Conservation (phyloP, 30 jellyfish, hydroid and myxozoan species). For the Aurelia sp. region DNA sequence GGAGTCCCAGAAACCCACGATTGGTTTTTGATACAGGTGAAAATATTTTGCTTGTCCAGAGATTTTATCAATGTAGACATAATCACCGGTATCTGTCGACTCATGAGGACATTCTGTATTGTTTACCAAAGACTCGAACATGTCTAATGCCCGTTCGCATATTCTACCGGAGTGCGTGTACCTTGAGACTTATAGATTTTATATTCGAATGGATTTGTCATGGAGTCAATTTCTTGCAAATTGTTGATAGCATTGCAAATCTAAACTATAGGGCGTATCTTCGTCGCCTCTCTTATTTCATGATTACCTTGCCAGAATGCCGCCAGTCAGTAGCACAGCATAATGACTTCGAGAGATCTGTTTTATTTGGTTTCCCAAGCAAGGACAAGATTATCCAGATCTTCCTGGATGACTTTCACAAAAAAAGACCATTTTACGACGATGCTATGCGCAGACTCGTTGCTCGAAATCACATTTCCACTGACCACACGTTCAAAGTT, state of each 20-base stretch:
- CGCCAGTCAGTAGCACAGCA: neutral
- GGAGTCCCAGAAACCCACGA: slow-evolving; percentile 35
- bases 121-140: neutral
- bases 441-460: neutral
- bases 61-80: slow-evolving; percentile 14
- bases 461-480: neutral
- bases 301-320: too few species aligned
- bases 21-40: neutral
- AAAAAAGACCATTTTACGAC: neutral
- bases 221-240: slow-evolving; percentile 29
- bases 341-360: neutral
- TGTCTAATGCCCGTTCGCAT: too few species aligned
- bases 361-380: neutral
- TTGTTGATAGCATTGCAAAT: slow-evolving; percentile 15
- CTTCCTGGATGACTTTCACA: slow-evolving; percentile 9
- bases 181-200: neutral
- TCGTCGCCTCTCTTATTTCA: neutral
- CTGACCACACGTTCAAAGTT: slow-evolving; percentile 44
- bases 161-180: too few species aligned
- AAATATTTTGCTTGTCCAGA: slow-evolving; percentile 28
- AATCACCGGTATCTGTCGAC: slow-evolving; percentile 24
- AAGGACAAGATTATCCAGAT: neutral
- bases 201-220: neutral
- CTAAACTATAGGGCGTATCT: neutral
- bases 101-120: neutral